Conservation (phyloP, 2,113 vertebrate species). For the Nestor notabilis region DNA sequence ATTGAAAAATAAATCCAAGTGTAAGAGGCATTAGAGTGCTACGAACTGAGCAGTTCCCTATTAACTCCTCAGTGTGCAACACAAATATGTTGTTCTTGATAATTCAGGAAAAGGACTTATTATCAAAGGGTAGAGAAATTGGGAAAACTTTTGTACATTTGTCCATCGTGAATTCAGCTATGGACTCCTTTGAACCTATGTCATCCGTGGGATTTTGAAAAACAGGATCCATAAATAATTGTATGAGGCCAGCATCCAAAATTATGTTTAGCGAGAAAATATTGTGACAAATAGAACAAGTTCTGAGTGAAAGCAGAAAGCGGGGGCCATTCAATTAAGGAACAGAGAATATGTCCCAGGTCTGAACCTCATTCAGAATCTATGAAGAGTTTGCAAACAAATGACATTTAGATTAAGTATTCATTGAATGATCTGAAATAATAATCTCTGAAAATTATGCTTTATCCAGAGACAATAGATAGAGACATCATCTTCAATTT, state of each 20-base stretch:
- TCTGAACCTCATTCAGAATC: not conserved
- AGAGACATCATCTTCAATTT: not conserved
- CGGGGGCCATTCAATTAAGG: not conserved
- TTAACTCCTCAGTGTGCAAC: not conserved
- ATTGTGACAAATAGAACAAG: not conserved
- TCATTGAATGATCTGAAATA: not conserved
- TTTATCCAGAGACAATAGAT: not conserved
- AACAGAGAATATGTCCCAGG: not conserved
- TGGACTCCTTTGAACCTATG: not conserved
- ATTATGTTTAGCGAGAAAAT: not conserved
- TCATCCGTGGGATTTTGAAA: not conserved
- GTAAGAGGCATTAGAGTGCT: not conserved
- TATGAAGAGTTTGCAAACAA: not conserved
- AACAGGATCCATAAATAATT: not conserved
- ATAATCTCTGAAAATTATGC: not conserved
- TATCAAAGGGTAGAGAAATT: not conserved
- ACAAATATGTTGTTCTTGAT: not conserved
- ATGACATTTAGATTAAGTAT: not conserved
- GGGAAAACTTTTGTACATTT: not conserved
- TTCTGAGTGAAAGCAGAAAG: not conserved
- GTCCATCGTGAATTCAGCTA: not conserved
- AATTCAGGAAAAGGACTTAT: not conserved
- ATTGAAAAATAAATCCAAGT: not conserved
- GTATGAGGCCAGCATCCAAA: not conserved
- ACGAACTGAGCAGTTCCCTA: not conserved